phyloP scores from a whole-genome alignment of 2,113 vertebrate species.

The Chamaetylas fuelleborni region DNA sequence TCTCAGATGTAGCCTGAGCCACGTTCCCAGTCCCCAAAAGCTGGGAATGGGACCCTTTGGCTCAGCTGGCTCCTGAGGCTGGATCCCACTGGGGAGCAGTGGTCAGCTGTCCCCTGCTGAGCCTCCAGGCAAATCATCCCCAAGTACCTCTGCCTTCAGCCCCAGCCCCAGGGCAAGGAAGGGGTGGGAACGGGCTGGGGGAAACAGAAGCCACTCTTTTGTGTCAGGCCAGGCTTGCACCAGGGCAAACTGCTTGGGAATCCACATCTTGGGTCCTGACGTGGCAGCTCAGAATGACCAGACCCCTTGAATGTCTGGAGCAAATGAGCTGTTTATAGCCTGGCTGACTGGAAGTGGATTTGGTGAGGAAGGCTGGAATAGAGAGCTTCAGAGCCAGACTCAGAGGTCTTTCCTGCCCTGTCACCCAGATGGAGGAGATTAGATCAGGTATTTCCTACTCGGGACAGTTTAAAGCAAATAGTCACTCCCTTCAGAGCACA shows the following conservation, averaged over 20 bases:
- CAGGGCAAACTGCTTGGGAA: not conserved
- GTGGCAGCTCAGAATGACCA: not conserved
- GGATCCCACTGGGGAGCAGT: not conserved
- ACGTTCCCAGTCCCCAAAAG: fast-evolving
- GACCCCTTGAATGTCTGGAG: not conserved
- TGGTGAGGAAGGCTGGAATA: not conserved
- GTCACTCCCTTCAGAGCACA: not conserved
- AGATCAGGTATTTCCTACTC: not conserved
- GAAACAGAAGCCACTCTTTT: not conserved
- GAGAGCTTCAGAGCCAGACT: not conserved
- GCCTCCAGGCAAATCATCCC: not conserved
- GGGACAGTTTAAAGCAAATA: not conserved
- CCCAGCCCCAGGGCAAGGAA: not conserved
- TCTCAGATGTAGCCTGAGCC: not conserved
- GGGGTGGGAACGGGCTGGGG: not conserved
- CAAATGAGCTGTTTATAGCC: not conserved
- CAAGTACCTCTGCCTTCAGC: not conserved
- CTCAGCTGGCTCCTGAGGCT: not conserved
- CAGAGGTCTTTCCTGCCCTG: not conserved
- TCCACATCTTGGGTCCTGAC: not conserved
- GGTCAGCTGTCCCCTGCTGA: not conserved
- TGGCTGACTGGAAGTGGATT: not conserved
- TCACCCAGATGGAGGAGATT: not conserved
- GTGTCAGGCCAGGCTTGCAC: not conserved
- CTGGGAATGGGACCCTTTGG: fast-evolving